Conservation (phyloP, 2,888 invertebrate species). For the Chalcosyrphus nemorum region DNA sequence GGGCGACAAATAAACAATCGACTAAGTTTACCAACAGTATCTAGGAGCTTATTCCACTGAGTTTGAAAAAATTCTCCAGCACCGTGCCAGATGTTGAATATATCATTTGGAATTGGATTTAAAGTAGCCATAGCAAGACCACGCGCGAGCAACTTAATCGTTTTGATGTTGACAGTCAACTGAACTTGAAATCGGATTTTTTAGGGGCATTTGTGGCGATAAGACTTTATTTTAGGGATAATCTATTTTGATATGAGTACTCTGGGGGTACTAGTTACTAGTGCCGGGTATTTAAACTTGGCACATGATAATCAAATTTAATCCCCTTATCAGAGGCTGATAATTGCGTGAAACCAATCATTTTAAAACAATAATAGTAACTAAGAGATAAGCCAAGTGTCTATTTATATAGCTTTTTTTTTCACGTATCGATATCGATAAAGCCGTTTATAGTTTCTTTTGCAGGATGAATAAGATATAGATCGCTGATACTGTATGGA, state of each 20-base stretch:
- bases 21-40: constrained; percentile 83
- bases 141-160: background rate
- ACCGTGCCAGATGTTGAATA: constrained; percentile 13
- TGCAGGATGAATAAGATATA: background rate
- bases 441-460: too few species aligned
- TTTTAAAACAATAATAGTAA: background rate
- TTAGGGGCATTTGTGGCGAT: background rate
- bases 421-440: background rate
- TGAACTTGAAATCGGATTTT: too few species aligned
- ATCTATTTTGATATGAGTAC: background rate
- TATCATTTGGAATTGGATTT: background rate
- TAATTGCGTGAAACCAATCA: background rate
- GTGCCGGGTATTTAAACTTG: too few species aligned
- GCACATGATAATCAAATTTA: too few species aligned
- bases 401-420: background rate
- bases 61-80: constrained; percentile 88
- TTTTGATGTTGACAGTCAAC: background rate
- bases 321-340: too few species aligned
- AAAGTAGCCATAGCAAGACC: constrained; percentile 10
- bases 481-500: background rate
- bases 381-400: background rate
- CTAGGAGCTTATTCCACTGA: constrained; percentile 87
- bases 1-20: background rate
- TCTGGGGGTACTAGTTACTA: background rate
- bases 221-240: background rate